Base-by-base conservation (phyloP, 2,113 vertebrate genomes). In the Cololabis saira region DNA sequence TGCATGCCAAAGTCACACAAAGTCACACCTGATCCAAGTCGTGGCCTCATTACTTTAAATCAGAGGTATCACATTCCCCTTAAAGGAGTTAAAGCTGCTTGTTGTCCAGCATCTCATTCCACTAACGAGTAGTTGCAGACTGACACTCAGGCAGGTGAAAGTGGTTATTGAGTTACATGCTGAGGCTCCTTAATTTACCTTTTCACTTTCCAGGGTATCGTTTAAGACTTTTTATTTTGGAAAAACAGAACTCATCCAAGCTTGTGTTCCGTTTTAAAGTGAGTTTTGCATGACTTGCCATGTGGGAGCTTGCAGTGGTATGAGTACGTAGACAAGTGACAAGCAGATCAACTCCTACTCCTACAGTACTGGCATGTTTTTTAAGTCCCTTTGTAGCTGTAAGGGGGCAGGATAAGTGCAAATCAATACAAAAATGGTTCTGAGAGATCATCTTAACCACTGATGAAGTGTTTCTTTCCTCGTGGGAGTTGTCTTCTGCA, bases 1-100 rank as follows among this genome's bases (percentile, higher is more conserved):
- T 64, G 16, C 19, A 64, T 30, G 55, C 33, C 19, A 60, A 48
- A 17, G 16, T 64, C 24, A 58, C 24, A 24, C 19, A 60, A 48
- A 17, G 16, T 64, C 24, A 58, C 24, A 24, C 58, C 42, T 59
- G 18, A 2, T 73, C 1, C 42, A 60, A 50, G 42, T 55, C 75
- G 77, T 85, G 64, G 51, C 47, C 47, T 61, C 48, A 55, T 75
- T 80, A 74, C 17, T 24, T 56, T 58, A 66, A 57, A 75, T 58
- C 10, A n/a, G 16, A 75, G 61, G 43, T 42, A 59, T 60, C 0
- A 1, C 52, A 37, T 49, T 66, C 18, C 40, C 30, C 43, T 19
- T 37, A 22, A 65, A 61, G 52, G 15, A 83, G 78, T 80, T 56
- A 79, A 52, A 74, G 73, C 65, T 70, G 33, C 13, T 67, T 80